Base-by-base conservation (phyloP, 2,113 vertebrate species). In the Brachionichthys hirsutus region DNA sequence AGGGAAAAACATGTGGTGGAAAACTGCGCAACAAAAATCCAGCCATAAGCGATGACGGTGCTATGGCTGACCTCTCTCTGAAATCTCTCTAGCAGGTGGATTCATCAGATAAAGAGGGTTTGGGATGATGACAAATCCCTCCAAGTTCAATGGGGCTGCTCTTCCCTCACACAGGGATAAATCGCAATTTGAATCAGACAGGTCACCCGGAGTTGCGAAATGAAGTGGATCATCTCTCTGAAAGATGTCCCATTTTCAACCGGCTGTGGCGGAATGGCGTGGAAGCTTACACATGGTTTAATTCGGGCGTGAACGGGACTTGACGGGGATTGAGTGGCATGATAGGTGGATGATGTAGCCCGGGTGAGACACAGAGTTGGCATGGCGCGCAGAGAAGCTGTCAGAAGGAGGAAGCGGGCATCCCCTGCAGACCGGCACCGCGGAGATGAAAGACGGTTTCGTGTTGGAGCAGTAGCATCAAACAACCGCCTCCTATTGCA, bases 371-470 rank as follows among this genome's bases (percentile, higher is more conserved):
- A 62, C 83, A 62, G 79, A 82, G 77, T 70, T 80, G 78, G 76
- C 65, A 64, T 54, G 52, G 85, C 82, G 80, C 75, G 79, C 81
- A 83, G 78, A 79, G 63, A 75, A 83, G 81, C 78, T 81, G 83
- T 87, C 85, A 81, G 83, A 84, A 80, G 77, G 71, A 52, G 57
- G 73, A 77, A 81, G 77, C 58, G 69, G 85, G 86, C 83, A 81
- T 89, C 85, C 89, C 80, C 83, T 81, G 87, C 69, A 85, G 87
- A 86, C 85, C 56, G 75, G 78, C 76, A 81, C 83, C 86, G 85
- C 79, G 70, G 79, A 87, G 84, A 90, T 91, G 86, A 90, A 91
- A 90, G 87, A 80, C 84, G 87, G 84, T 83, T 89, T 87, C 84
- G 86, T 89, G 87, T 82, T 87, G 81, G 84, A 85, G 85, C 81